These are phyloP conservation scores for Paedocypris micromegethes DNA, from an alignment of 2,797 vertebrate genomes.

Conservation along the genomic window DNA sequence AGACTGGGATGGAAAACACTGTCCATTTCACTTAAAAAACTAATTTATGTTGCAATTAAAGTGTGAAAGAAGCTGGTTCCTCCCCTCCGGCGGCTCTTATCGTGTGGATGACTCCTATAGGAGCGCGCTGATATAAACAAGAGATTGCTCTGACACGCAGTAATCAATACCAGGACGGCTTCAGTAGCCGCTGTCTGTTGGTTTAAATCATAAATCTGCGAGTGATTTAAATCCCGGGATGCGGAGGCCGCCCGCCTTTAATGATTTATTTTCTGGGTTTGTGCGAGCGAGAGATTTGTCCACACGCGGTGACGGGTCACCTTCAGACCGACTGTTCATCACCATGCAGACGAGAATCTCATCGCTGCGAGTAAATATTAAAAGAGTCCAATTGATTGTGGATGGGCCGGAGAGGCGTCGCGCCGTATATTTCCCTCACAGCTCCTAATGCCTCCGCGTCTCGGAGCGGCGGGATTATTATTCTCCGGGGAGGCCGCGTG, in stretches of 20 bases:
- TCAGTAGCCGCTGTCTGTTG: conserved; percentile 99
- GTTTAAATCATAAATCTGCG: conserved; percentile 99
- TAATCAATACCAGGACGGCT: conserved; percentile 99
- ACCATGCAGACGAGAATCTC: conserved; percentile 99
- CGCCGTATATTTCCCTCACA: conserved; percentile 93
- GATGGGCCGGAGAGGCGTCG: conserved; percentile 86
- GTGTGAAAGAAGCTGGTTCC: conserved; percentile 56
- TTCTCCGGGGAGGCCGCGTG: conserved; percentile 76
- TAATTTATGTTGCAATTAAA: conserved; percentile 55
- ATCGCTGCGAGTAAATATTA: conserved; percentile 99
- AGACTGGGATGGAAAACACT: conserved; percentile 51
- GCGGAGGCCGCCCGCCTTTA: conserved; percentile 84
- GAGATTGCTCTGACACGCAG: conserved; percentile 99
- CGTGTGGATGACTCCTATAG: conserved; percentile 89
- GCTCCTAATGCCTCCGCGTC: conserved; percentile 73
- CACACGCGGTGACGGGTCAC: conserved; percentile 99
- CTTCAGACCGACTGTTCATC: conserved; percentile 99
- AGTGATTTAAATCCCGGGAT: conserved; percentile 97
- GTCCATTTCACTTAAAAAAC: conserved; percentile 54
- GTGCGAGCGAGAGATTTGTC: conserved; percentile 99
- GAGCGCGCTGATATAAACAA: conserved; percentile 99
- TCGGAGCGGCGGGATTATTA: conserved; percentile 72
- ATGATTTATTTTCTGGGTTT: conserved; percentile 99
- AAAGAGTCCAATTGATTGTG: conserved; percentile 99
- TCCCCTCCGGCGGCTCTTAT: conserved; percentile 73